Percentiles rank a stretch among this genome's conserved stretches.
These are phyloP conservation scores for Papilio xuthus DNA, from an alignment of 1,140 invertebrate species.

Conservation along the genomic window DNA sequence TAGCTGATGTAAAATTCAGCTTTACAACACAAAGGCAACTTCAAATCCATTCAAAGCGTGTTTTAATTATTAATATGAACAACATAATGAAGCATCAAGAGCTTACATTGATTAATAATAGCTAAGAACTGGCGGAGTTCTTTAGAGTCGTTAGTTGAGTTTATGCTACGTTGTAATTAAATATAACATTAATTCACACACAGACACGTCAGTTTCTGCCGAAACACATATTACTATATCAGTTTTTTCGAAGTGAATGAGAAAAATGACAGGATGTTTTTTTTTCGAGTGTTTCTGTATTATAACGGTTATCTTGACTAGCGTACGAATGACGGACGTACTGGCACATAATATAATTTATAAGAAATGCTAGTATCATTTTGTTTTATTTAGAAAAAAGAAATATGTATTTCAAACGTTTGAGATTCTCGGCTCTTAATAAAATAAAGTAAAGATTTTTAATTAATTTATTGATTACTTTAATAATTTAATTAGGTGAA, in stretches of 20 bases:
- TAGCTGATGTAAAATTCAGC: slow-evolving; percentile 14
- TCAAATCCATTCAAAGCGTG: slow-evolving; percentile 33
- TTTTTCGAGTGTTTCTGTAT: neutral
- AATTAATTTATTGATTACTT: no score
- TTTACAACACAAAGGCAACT: slow-evolving; percentile 3
- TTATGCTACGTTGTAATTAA: slow-evolving; percentile 60
- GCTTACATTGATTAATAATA: slow-evolving; percentile 64
- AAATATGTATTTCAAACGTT: neutral
- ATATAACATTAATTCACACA: slow-evolving; percentile 42
- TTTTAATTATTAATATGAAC: slow-evolving; percentile 53
- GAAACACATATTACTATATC: neutral
- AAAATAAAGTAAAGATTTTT: neutral
- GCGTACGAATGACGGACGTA: neutral
- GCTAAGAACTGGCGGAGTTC: slow-evolving; percentile 52
- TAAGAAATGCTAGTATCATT: neutral
- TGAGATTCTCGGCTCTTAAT: neutral
- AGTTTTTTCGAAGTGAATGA: neutral
- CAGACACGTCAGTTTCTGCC: neutral
- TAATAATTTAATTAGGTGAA: no score
- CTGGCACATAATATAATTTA: neutral
- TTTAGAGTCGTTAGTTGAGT: slow-evolving; percentile 50
- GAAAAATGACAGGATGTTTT: neutral
- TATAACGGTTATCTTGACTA: neutral
- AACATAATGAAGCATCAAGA: slow-evolving; percentile 53
- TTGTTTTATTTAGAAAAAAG: neutral